These are phyloP conservation scores for Apamea monoglypha DNA, from an alignment of 2,888 invertebrate species.

Conservation along the genomic window DNA sequence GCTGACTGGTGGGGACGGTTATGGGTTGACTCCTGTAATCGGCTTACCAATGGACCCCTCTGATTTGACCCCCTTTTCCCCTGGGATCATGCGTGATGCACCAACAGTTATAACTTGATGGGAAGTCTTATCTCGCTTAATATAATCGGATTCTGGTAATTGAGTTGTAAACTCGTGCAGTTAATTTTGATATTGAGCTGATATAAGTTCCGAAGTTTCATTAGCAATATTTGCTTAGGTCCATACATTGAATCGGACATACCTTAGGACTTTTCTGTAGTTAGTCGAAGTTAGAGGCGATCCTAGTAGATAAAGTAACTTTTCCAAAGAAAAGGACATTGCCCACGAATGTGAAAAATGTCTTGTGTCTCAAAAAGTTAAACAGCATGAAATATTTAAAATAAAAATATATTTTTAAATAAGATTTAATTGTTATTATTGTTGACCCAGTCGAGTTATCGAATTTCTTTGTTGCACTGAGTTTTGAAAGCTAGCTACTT, in stretches of 20 bases:
- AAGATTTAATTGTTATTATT: neutral
- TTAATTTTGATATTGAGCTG: constrained; percentile 69
- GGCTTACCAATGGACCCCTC: constrained; percentile 84
- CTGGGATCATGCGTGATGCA: constrained; percentile 82
- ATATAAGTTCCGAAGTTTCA: constrained; percentile 51
- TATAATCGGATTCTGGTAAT: constrained; percentile 89
- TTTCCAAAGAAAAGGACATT: neutral
- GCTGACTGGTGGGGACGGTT: constrained; percentile 71
- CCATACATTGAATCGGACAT: neutral
- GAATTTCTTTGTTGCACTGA: neutral
- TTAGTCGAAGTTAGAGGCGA: neutral
- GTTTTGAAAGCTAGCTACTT: neutral
- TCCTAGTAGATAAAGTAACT: neutral
- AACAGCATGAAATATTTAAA: neutral
- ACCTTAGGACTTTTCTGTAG: neutral
- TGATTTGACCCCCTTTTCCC: constrained; percentile 76
- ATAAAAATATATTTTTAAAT: neutral
- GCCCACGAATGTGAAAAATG: neutral
- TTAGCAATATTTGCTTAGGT: constrained; percentile 6
- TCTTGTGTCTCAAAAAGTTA: neutral
- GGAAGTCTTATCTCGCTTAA: constrained; percentile 89
- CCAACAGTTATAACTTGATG: constrained; percentile 87
- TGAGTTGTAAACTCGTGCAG: constrained; percentile 82
- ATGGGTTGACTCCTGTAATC: constrained; percentile 88
- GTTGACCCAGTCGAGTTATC: neutral